These are phyloP conservation scores for Pollenia angustigena DNA, from an alignment of 2,888 invertebrate species.

Conservation along the genomic window DNA sequence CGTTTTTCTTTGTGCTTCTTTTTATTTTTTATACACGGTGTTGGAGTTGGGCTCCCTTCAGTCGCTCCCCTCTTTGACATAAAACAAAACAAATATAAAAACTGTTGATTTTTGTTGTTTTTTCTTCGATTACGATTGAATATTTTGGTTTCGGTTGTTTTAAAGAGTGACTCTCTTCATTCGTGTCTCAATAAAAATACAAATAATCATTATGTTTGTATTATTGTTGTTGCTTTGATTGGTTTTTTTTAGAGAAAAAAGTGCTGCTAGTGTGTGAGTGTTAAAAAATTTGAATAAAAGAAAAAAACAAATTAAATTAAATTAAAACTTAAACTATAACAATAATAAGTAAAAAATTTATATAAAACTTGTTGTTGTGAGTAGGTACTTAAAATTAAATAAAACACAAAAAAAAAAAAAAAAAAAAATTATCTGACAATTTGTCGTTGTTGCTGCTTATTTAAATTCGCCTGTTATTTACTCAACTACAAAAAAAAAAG, in stretches of 20 bases:
- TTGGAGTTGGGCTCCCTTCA: slow-evolving; percentile 24
- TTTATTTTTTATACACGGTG: slow-evolving; percentile 23
- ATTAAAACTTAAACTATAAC: not conserved
- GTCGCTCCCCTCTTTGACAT: not conserved
- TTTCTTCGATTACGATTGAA: slow-evolving; percentile 31
- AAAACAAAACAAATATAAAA: slow-evolving; percentile 20
- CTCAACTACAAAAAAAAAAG: not conserved
- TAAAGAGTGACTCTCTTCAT: slow-evolving; percentile 47
- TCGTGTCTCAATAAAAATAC: not conserved
- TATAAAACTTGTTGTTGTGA: slow-evolving; percentile 6
- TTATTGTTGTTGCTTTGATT: slow-evolving; percentile 45
- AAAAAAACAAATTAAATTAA: slow-evolving; percentile 5
- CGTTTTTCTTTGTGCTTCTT: slow-evolving; percentile 42
- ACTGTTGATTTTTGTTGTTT: slow-evolving; percentile 48
- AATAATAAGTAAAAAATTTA: not conserved
- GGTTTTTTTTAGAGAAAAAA: slow-evolving; percentile 35
- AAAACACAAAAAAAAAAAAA: slow-evolving; percentile 1
- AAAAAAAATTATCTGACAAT: slow-evolving; percentile 31
- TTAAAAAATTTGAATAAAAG: slow-evolving; percentile 37
- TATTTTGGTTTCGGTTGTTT: slow-evolving; percentile 34
- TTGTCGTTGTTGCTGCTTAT: slow-evolving; percentile 6
- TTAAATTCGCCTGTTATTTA: not conserved
- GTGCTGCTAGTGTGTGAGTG: slow-evolving; percentile 31
- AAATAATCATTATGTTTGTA: slow-evolving; percentile 25
- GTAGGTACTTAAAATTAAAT: slow-evolving; percentile 53